Evolutionary conservation across 2,888 invertebrate species (phyloP), one percentile per base, ranked within the genome.

Genomic region (Apomyelois bistriatella): DNA sequence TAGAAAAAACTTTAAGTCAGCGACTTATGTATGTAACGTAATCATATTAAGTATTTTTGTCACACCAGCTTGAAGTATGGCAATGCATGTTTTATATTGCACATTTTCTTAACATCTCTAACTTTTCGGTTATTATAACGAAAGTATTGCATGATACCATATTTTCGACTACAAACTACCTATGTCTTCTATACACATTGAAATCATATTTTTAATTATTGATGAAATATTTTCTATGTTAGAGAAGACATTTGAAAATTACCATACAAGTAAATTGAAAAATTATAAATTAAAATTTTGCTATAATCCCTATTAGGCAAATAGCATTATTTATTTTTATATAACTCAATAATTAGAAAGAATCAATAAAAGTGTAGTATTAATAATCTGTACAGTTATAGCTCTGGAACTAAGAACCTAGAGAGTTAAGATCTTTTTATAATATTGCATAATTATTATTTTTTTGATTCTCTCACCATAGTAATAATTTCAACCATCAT

Each of bases 81-180:
- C 81, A 73, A 69, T 81, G 85, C 85, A 84, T 83, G 84, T 68
- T 73, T 59, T 62, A 65, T 71, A 66, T 66, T 66, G 77, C 68
- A 71, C 70, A 57, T 59, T 64, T 59, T 56, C 48, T 40, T 51
- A 30, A 43, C 7, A 13, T 30, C 13, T 3, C 12, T 13, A n/a
- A n/a, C n/a, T n/a, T n/a, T 10, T 28, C 6, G 13, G 7, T 13
- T 22, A 9, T 12, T 13, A 46, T 43, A n/a, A 13, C 5, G 30
- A 10, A 15, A n/a, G 12, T 32, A 46, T 28, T 30, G 43, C 43
- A 43, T 43, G 43, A 15, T 12, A 30, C 13, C 43, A 30, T 8
- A 15, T 13, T 38, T 38, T 38, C 0, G 6, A 13, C 6, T 13
- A 15, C 2, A 35, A 10, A 8, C 15, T n/a, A 13, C n/a, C n/a